Conservation (phyloP, 2,888 invertebrate genomes). For the Yponomeuta malinellus region DNA sequence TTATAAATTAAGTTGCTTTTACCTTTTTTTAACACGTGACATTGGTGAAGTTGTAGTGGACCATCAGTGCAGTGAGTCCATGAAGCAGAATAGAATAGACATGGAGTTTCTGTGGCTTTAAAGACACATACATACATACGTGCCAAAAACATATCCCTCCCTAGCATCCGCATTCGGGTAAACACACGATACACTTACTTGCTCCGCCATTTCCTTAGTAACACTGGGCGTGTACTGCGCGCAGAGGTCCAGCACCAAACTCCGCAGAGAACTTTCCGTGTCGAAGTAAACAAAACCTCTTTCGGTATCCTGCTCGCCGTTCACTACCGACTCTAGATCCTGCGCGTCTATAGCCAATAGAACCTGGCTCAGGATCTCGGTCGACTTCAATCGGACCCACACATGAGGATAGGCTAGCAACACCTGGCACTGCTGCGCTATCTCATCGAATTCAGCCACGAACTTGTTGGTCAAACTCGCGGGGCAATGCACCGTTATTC, state of each 20-base stretch:
- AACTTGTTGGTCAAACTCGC: constrained; percentile 71
- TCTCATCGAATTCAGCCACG: constrained; percentile 67
- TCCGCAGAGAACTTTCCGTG: constrained; percentile 77
- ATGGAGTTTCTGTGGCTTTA: too few relatives aligned
- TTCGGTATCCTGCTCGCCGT: constrained; percentile 46
- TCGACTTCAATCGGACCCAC: constrained; percentile 88
- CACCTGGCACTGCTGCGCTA: constrained; percentile 80
- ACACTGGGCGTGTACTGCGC: constrained; percentile 83
- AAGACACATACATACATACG: too few relatives aligned
- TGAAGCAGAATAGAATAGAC: too few relatives aligned
- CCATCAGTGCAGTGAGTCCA: too few relatives aligned
- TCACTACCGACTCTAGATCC: constrained; percentile 71
- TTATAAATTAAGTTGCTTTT: too few relatives aligned
- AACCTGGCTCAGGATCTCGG: constrained; percentile 84
- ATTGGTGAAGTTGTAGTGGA: too few relatives aligned
- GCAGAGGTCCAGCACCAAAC: constrained; percentile 83
- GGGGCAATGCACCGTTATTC: constrained; percentile 79
- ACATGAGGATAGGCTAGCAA: constrained; percentile 88
- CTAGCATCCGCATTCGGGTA: too few relatives aligned
- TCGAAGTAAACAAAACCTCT: constrained; percentile 78
- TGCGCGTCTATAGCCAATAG: constrained; percentile 78
- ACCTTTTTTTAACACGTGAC: too few relatives aligned
- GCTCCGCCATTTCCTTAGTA: constrained; percentile 84
- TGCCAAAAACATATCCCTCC: too few relatives aligned
- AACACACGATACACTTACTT: constrained; percentile 51